phyloP scores from a whole-genome alignment of 2,888 invertebrate species.

The Subacronicta megacephala region DNA sequence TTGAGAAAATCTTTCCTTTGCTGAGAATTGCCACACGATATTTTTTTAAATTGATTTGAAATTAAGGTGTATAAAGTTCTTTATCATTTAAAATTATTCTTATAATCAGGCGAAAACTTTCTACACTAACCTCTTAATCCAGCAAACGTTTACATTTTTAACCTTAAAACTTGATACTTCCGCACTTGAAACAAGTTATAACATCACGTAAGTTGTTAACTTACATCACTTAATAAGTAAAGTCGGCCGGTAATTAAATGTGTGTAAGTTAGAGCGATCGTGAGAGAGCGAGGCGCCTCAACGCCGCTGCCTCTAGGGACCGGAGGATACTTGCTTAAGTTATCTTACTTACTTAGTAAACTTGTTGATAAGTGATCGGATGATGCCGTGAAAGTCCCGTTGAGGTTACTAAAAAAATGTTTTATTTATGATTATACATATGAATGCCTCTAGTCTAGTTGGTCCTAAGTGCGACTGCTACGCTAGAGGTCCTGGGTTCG shows the following conservation, averaged over 20 bases:
- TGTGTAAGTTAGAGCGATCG: conserved; percentile 31
- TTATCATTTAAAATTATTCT: neutral
- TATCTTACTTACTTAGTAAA: conserved; percentile 35
- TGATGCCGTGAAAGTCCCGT: too few relatives aligned
- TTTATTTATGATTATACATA: too few relatives aligned
- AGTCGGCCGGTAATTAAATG: conserved; percentile 40
- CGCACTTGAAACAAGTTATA: conserved; percentile 31
- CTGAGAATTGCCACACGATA: too few relatives aligned
- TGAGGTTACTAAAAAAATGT: neutral
- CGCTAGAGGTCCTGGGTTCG: too few relatives aligned
- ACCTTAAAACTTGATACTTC: conserved; percentile 34
- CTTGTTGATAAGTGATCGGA: conserved; percentile 37
- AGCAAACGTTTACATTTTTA: conserved; percentile 32
- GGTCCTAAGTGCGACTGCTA: too few relatives aligned
- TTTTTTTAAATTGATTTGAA: too few relatives aligned
- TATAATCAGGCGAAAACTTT: neutral
- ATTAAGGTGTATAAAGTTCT: too few relatives aligned
- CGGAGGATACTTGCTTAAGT: conserved; percentile 58
- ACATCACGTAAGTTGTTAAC: conserved; percentile 33
- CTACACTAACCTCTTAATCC: neutral
- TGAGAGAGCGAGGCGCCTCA: conserved; percentile 21
- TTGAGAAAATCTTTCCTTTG: too few relatives aligned
- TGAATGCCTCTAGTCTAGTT: too few relatives aligned
- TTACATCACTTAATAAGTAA: conserved; percentile 33
- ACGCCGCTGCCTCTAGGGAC: conserved; percentile 46